Percentiles rank a stretch among this genome's conserved stretches.
phyloP scores from a whole-genome alignment of 2,797 vertebrate species.

The Silurus aristotelis region DNA sequence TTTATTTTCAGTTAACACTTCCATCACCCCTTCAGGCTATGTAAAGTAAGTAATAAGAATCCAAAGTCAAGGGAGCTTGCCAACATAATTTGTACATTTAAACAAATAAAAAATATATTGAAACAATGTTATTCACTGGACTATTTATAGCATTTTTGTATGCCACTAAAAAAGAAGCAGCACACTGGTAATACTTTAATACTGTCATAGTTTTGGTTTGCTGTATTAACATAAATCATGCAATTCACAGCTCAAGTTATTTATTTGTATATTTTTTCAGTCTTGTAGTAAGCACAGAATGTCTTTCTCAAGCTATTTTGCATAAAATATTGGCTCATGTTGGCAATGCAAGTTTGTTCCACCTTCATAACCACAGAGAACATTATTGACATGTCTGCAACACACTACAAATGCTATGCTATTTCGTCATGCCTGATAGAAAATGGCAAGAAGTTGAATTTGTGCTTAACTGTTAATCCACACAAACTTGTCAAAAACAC shows the following conservation, averaged over 20 bases:
- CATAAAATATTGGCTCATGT: neutral
- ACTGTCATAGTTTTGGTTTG: neutral
- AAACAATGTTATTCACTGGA: neutral
- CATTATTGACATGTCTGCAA: neutral
- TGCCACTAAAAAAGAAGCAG: neutral
- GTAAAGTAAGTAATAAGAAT: neutral
- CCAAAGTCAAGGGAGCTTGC: neutral
- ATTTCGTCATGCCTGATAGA: neutral
- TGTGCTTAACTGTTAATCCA: neutral
- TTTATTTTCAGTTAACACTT: conserved; percentile 5
- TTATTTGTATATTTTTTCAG: neutral
- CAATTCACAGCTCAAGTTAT: neutral
- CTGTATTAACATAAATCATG: neutral
- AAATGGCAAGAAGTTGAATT: neutral
- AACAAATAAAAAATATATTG: neutral
- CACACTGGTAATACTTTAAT: neutral
- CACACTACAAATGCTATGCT: neutral
- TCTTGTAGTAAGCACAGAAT: neutral
- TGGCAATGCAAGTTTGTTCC: neutral
- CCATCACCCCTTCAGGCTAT: neutral
- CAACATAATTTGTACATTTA: neutral
- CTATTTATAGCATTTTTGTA: neutral
- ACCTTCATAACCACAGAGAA: neutral
- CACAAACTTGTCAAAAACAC: neutral
- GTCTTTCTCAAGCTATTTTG: too few relatives aligned